Conservation (phyloP, 1,140 invertebrate genomes). For the Chymomyza costata region DNA sequence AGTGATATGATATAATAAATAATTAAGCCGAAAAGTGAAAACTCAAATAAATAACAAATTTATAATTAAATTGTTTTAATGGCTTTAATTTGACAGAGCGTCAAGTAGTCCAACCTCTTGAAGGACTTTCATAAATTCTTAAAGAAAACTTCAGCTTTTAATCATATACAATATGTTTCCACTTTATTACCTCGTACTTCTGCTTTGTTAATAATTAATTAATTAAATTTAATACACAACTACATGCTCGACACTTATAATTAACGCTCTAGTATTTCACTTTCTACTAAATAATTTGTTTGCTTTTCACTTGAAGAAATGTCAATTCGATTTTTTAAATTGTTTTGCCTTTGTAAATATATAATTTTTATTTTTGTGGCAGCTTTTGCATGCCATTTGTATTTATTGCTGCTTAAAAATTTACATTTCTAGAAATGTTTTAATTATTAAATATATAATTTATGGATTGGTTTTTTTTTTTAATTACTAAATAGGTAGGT, state of each 20-base stretch:
- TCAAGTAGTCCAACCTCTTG: too few species aligned
- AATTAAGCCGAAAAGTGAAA: constrained; percentile 1
- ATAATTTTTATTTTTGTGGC: too few species aligned
- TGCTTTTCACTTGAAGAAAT: constrained; percentile 40
- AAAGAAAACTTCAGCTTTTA: too few species aligned
- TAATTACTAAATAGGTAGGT: constrained; percentile 66
- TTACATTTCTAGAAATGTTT: too few species aligned
- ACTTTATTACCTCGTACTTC: constrained; percentile 54
- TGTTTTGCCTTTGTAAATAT: constrained; percentile 10
- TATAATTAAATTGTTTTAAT: background rate
- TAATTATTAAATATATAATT: too few species aligned
- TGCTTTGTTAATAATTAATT: constrained; percentile 32
- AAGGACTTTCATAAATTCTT: too few species aligned
- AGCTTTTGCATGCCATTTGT: constrained; percentile 28
- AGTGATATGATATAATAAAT: background rate
- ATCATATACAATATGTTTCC: constrained; percentile 64
- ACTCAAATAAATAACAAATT: background rate
- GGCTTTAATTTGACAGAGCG: too few species aligned
- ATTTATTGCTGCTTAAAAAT: constrained; percentile 1
- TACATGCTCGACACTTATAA: constrained; percentile 50
- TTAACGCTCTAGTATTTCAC: constrained; percentile 50
- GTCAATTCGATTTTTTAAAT: constrained; percentile 34
- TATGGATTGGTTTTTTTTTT: too few species aligned
- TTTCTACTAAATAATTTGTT: constrained; percentile 55
- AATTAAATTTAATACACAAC: constrained; percentile 49